phyloP scores from a whole-genome alignment of 2,888 invertebrate genomes.

The Branchipolynoe longqiensis region DNA sequence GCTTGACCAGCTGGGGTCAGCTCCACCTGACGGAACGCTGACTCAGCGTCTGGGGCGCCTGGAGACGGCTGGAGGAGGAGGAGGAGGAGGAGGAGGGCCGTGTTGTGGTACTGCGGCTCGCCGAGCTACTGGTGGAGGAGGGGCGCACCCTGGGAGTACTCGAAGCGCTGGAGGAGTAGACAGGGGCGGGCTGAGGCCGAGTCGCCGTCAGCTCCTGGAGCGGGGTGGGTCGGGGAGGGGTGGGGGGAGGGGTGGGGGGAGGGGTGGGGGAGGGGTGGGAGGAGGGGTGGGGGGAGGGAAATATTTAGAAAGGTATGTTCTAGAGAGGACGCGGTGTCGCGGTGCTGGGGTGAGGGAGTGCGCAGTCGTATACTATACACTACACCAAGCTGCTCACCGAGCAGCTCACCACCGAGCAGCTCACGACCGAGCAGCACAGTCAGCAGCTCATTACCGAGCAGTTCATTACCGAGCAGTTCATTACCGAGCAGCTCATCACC shows the following conservation, averaged over 20 bases:
- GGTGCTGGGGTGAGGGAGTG: too few relatives aligned
- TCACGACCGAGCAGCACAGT: too few relatives aligned
- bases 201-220: not conserved
- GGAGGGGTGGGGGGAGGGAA: constrained; percentile 10
- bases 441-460: too few relatives aligned
- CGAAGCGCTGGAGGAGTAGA: too few relatives aligned
- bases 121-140: not conserved
- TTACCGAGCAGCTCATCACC: too few relatives aligned
- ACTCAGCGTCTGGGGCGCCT: not conserved
- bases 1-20: too few relatives aligned
- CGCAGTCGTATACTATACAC: too few relatives aligned
- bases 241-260: not conserved
- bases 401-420: too few relatives aligned
- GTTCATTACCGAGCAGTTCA: too few relatives aligned
- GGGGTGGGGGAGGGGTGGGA: not conserved
- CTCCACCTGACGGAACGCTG: too few relatives aligned
- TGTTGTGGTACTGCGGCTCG: not conserved
- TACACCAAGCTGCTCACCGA: too few relatives aligned
- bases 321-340: not conserved
- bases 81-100: not conserved
- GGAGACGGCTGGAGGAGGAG: not conserved
- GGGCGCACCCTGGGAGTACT: not conserved
- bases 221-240: not conserved
- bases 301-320: constrained; percentile 50
- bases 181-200: not conserved